Conservation (phyloP, 2,113 vertebrate genomes). For the Stigmatopora nigra region DNA sequence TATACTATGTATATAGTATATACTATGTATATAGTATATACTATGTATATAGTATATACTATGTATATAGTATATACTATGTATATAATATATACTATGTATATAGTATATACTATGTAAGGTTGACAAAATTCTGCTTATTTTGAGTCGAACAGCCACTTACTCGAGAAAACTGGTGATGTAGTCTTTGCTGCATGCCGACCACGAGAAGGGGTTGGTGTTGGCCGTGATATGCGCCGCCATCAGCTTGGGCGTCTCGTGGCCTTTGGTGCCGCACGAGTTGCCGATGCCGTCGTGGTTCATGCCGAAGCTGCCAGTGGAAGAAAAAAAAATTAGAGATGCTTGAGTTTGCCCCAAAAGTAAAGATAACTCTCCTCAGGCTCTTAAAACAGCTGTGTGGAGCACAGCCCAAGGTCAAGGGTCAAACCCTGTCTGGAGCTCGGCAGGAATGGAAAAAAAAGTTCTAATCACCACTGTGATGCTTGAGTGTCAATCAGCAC, state of each 20-base stretch:
- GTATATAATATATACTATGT: no score
- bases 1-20: no score
- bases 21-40: no score
- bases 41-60: no score
- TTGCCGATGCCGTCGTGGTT: conserved; percentile 99
- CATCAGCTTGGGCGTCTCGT: conserved; percentile 98
- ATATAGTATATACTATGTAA: no score
- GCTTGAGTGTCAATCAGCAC: conserved; percentile 62
- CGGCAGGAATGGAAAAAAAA: conserved; percentile 57
- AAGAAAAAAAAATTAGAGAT: neutral
- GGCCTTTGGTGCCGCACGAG: conserved; percentile 96
- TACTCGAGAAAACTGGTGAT: conserved; percentile 99
- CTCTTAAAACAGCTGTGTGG: conserved; percentile 68
- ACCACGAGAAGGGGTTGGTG: conserved; percentile 99
- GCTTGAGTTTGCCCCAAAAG: neutral
- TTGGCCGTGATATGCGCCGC: conserved; percentile 98
- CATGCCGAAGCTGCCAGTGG: conserved; percentile 88
- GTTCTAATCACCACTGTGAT: conserved; percentile 70
- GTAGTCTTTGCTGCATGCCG: conserved; percentile 97
- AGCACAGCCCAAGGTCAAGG: conserved; percentile 55
- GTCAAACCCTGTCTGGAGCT: conserved; percentile 68
- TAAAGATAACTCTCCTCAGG: conserved; percentile 44
- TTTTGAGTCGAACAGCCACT: conserved; percentile 67
- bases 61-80: no score
- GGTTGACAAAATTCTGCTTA: neutral